A percentile compares a stretch with the other conserved stretches of the same genome.
These are phyloP conservation scores for Bubalus kerabau DNA, from an alignment of 2,113 vertebrate species.

Conservation along the genomic window DNA sequence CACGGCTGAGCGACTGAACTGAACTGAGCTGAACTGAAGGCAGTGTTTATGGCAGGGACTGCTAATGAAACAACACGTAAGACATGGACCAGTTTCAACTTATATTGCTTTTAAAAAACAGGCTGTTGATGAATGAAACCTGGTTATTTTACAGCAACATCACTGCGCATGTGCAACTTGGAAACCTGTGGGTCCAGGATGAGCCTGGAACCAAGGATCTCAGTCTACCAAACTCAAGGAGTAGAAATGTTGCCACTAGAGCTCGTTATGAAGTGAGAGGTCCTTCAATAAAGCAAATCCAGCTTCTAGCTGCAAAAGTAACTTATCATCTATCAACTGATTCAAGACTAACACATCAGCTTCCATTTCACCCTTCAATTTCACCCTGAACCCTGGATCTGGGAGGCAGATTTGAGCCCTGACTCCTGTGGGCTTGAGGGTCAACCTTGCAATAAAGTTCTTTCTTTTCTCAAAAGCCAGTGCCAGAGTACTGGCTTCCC, in stretches of 20 bases:
- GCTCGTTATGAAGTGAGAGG: neutral
- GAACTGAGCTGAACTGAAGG: neutral
- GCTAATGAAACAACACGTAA: neutral
- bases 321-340: neutral
- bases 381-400: neutral
- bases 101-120: neutral
- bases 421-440: neutral
- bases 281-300: neutral
- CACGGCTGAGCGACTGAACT: fast-evolving
- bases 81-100: neutral
- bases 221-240: neutral
- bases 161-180: neutral
- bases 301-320: neutral
- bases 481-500: neutral
- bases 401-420: neutral
- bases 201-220: neutral
- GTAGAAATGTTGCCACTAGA: neutral
- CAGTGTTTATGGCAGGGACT: neutral
- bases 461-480: neutral
- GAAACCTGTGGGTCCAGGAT: neutral
- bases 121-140: neutral
- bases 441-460: neutral
- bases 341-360: neutral
- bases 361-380: neutral
- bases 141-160: neutral